Percentiles rank a stretch among this genome's conserved stretches.
Conservation (phyloP, 2,888 invertebrate species). For the Dioctria linearis region DNA sequence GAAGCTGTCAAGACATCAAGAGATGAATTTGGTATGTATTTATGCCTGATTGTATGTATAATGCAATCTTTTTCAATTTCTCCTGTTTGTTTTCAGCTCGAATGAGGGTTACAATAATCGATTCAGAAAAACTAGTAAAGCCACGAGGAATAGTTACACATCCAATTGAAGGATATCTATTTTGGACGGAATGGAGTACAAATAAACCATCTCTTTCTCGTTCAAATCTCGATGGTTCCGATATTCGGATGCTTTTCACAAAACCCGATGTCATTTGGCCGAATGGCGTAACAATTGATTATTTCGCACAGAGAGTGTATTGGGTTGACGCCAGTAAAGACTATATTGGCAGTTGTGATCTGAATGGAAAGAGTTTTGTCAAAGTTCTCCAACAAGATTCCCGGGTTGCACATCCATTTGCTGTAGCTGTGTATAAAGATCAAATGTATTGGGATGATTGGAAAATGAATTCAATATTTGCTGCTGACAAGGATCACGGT, state of each 20-base stretch:
- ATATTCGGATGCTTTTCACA: slow-evolving; percentile 77
- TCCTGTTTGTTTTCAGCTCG: slow-evolving; percentile 72
- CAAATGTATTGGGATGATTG: slow-evolving; percentile 93
- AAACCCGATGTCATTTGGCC: slow-evolving; percentile 85
- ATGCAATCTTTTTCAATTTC: not conserved
- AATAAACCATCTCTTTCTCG: slow-evolving; percentile 84
- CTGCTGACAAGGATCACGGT: slow-evolving; percentile 85
- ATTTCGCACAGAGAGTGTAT: slow-evolving; percentile 83
- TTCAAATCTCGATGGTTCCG: slow-evolving; percentile 84
- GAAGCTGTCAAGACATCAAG: slow-evolving; percentile 81
- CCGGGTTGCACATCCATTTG: slow-evolving; percentile 86
- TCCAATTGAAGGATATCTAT: slow-evolving; percentile 83
- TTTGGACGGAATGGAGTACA: slow-evolving; percentile 92
- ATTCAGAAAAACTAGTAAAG: slow-evolving; percentile 77
- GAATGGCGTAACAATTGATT: slow-evolving; percentile 89
- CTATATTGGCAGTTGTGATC: slow-evolving; percentile 83
- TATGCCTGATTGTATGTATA: not conserved
- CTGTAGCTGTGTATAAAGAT: slow-evolving; percentile 88
- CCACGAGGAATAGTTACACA: slow-evolving; percentile 89
- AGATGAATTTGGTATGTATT: slow-evolving; percentile 57
- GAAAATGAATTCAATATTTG: slow-evolving; percentile 84
- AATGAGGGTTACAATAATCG: slow-evolving; percentile 84
- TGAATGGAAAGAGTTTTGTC: slow-evolving; percentile 79
- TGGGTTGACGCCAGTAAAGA: slow-evolving; percentile 91
- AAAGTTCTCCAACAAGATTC: slow-evolving; percentile 78